These are phyloP conservation scores for Bos javanicus DNA, from an alignment of 2,113 vertebrate genomes.

Conservation along the genomic window DNA sequence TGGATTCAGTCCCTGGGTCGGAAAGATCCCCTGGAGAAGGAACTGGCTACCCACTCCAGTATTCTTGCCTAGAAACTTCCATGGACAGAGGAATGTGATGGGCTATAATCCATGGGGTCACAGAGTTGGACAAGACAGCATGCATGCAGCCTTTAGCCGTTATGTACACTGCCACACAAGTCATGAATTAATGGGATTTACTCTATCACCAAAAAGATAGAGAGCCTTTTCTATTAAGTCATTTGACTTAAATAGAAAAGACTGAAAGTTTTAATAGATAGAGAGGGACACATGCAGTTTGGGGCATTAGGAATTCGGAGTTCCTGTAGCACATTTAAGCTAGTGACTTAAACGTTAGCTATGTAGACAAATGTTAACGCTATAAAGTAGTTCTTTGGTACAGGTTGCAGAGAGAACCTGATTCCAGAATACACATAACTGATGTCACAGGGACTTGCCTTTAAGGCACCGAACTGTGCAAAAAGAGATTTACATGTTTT, in stretches of 20 bases:
- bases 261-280: neutral
- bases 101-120: neutral
- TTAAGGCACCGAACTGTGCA: neutral
- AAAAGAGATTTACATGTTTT: neutral
- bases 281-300: neutral
- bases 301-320: neutral
- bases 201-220: neutral
- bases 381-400: neutral
- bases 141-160: neutral
- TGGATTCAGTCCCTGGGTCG: neutral
- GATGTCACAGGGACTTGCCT: neutral
- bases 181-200: neutral
- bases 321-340: neutral
- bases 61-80: neutral
- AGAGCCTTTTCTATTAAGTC: neutral
- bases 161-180: neutral
- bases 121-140: neutral
- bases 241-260: neutral
- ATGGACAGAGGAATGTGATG: neutral
- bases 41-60: neutral
- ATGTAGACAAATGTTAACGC: neutral
- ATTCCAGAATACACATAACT: neutral
- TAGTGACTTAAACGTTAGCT: neutral
- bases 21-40: neutral
- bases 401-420: neutral